phyloP scores from a whole-genome alignment of 1,140 invertebrate genomes.

The Pollicipes pollicipes region DNA sequence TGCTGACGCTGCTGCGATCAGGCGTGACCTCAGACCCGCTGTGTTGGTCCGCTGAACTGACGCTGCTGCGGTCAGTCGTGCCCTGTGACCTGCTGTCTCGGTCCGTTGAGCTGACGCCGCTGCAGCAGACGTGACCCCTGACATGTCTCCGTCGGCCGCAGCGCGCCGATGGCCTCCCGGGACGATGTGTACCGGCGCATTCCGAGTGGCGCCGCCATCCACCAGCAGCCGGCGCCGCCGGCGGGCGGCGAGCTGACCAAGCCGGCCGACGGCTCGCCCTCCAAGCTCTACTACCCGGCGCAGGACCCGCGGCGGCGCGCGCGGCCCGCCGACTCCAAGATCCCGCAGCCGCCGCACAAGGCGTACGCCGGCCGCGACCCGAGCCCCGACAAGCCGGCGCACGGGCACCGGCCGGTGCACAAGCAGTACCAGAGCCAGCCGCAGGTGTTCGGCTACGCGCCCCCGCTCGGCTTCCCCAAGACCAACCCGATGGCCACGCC shows the following conservation, averaged over 20 bases:
- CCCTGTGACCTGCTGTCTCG: too few species aligned
- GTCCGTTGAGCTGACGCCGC: too few species aligned
- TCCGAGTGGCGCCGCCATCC: neutral
- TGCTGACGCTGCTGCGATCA: too few species aligned
- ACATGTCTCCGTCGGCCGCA: too few species aligned
- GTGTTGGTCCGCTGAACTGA: too few species aligned
- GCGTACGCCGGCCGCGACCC: neutral
- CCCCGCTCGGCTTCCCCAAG: neutral
- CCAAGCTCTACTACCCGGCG: neutral
- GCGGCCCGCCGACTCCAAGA: neutral
- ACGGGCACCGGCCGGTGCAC: neutral
- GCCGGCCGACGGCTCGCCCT: neutral
- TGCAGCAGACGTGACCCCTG: too few species aligned
- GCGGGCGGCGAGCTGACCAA: neutral
- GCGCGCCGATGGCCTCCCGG: neutral
- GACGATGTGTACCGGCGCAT: neutral
- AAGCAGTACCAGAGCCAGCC: neutral
- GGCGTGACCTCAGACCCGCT: too few species aligned
- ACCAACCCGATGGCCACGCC: conserved; percentile 3
- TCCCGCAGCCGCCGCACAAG: too few species aligned
- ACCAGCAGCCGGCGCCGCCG: neutral
- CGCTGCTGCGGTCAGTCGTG: too few species aligned
- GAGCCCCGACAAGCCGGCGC: neutral
- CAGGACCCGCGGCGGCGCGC: neutral
- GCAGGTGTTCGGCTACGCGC: neutral